These are phyloP conservation scores for Cryptus armator DNA, from an alignment of 2,888 invertebrate species.

Conservation along the genomic window DNA sequence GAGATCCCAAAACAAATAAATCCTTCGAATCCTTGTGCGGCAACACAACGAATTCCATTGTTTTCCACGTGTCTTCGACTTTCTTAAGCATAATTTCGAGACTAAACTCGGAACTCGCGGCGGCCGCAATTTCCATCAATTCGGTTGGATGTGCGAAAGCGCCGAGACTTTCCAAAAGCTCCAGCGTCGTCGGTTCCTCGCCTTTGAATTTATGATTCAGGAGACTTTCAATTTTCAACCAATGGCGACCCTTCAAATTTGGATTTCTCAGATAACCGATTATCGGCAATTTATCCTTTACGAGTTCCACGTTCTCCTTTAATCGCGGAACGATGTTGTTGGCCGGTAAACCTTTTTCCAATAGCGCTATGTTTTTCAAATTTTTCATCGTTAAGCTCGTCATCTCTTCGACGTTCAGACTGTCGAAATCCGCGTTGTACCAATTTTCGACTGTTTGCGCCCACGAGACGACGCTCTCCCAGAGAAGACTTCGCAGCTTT, in stretches of 20 bases:
- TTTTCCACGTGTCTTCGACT: constrained; percentile 94
- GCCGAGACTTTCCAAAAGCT: constrained; percentile 90
- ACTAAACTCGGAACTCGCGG: constrained; percentile 95
- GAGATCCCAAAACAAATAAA: constrained; percentile 92
- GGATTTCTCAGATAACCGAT: constrained; percentile 93
- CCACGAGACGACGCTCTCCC: constrained; percentile 93
- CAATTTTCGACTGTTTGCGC: constrained; percentile 89
- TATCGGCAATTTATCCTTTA: constrained; percentile 93
- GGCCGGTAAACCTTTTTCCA: constrained; percentile 93
- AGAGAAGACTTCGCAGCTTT: constrained; percentile 92
- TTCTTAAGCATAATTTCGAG: constrained; percentile 93
- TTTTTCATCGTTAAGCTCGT: constrained; percentile 88
- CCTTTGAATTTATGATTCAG: constrained; percentile 91
- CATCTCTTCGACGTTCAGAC: constrained; percentile 91
- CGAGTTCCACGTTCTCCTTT: constrained; percentile 91
- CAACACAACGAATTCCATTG: constrained; percentile 91
- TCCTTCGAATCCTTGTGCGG: constrained; percentile 94
- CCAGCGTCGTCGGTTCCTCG: constrained; percentile 89
- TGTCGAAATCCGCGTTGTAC: constrained; percentile 88
- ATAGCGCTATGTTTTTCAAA: constrained; percentile 90
- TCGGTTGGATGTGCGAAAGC: constrained; percentile 91
- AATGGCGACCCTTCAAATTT: constrained; percentile 92
- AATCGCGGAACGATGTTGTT: constrained; percentile 93
- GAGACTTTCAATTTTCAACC: constrained; percentile 92
- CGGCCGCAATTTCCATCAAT: constrained; percentile 94